phyloP scores from a whole-genome alignment of 2,888 invertebrate genomes.

The Drosophila niveifrons region DNA sequence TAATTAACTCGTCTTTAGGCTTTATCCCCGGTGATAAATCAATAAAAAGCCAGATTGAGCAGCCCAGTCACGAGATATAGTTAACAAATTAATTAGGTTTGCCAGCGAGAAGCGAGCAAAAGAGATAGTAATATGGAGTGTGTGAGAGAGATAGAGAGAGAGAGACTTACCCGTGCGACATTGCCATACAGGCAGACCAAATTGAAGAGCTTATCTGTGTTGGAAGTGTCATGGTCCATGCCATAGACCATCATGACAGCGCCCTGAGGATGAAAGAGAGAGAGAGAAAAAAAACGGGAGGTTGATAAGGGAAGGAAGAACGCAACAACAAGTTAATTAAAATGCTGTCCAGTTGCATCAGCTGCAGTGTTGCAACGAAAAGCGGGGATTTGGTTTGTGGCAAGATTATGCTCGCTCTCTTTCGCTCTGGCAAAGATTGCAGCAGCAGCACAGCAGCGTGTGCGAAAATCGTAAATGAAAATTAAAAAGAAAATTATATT shows the following conservation, averaged over 20 bases:
- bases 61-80: slow-evolving; percentile 23
- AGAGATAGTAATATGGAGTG: background rate
- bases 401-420: background rate
- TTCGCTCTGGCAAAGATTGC: slow-evolving; percentile 24
- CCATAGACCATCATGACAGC: slow-evolving; percentile 99
- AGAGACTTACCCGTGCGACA: slow-evolving; percentile 93
- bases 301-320: background rate
- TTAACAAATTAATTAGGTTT: slow-evolving; percentile 49
- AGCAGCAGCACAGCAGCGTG: slow-evolving; percentile 35
- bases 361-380: slow-evolving; percentile 17
- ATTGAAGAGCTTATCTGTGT: slow-evolving; percentile 98
- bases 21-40: slow-evolving; percentile 27
- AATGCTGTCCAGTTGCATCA: slow-evolving; percentile 53
- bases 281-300: slow-evolving; percentile 16
- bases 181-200: slow-evolving; percentile 99
- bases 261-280: slow-evolving; percentile 88
- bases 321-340: slow-evolving; percentile 63
- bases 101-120: background rate
- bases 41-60: slow-evolving; percentile 17
- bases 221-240: slow-evolving; percentile 96
- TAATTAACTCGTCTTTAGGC: slow-evolving; percentile 26
- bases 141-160: background rate
- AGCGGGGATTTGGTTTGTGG: slow-evolving; percentile 26
- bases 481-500: slow-evolving; percentile 58
- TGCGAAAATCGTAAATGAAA: slow-evolving; percentile 56